phyloP scores from a whole-genome alignment of 1,140 invertebrate species.

The Drosophila sulfurigaster region DNA sequence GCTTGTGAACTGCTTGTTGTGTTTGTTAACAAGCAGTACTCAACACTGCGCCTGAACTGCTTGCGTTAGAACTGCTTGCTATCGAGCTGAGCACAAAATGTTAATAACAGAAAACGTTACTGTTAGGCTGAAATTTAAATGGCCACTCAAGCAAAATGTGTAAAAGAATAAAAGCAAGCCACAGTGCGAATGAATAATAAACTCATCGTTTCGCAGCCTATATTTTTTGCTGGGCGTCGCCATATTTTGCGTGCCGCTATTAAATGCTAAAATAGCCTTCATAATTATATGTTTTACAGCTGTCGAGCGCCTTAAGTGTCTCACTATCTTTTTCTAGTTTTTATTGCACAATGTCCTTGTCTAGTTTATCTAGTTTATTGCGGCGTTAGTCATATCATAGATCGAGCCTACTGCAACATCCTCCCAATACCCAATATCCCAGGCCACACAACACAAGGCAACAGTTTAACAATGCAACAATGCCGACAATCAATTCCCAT shows the following conservation, averaged over 20 bases:
- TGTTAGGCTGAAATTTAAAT: not conserved
- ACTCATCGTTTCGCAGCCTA: not conserved
- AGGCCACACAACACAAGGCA: slow-evolving; percentile 50
- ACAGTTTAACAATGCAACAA: slow-evolving; percentile 72
- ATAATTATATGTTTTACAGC: not conserved
- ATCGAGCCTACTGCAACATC: not conserved
- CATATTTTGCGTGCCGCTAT: slow-evolving; percentile 2
- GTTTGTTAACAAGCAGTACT: not conserved
- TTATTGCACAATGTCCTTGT: not conserved
- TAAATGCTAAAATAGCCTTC: not conserved
- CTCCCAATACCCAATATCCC: slow-evolving; percentile 5
- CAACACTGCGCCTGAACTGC: not conserved
- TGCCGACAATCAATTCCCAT: slow-evolving; percentile 68
- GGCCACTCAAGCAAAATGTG: not conserved
- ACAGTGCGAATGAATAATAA: not conserved
- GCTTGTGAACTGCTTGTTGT: slow-evolving; percentile 6
- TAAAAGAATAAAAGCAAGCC: not conserved
- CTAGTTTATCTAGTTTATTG: not conserved
- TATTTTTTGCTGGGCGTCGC: not conserved
- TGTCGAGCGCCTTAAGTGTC: not conserved
- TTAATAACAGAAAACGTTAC: slow-evolving; percentile 9
- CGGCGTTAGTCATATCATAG: not conserved
- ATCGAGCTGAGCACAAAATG: not conserved
- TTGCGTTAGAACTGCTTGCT: not conserved
- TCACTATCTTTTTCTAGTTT: not conserved